phyloP scores from a whole-genome alignment of 35 echinoderm and acorn worm genomes.

The Ptychodera flava region DNA sequence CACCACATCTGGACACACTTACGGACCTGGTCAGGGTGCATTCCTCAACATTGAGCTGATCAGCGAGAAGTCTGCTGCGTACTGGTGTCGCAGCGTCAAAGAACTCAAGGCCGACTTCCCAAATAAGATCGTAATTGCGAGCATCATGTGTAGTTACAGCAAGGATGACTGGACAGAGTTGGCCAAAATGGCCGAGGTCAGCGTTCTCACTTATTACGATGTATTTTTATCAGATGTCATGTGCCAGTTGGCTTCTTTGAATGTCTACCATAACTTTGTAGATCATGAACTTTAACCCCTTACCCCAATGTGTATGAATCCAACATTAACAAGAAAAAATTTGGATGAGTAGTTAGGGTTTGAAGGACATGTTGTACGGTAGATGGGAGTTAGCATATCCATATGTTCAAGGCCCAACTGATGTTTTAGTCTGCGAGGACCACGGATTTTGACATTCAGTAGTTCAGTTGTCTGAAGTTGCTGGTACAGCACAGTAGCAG shows the following conservation, averaged over 20 bases:
- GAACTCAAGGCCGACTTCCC: conserved; percentile 91
- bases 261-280: no score
- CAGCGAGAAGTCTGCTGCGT: conserved; percentile 95
- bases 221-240: not conserved
- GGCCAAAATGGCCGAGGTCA: conserved; percentile 88
- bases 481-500: no score
- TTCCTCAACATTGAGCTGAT: conserved; percentile 98
- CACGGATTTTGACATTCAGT: no score
- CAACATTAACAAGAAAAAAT: no score
- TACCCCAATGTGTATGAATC: no score
- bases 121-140: conserved; percentile 62
- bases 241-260: not conserved
- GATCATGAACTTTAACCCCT: no score
- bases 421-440: no score
- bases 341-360: no score
- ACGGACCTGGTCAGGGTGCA: conserved; percentile 87
- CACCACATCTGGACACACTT: conserved; percentile 70
- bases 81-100: conserved; percentile 78
- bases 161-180: conserved; percentile 96
- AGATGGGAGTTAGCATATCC: no score
- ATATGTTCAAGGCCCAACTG: no score
- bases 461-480: no score
- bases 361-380: no score
- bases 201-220: not conserved
- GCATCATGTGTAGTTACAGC: conserved; percentile 95